Percentiles rank a stretch among this genome's conserved stretches.
Conservation (phyloP, 1,140 invertebrate species). For the Grapholita molesta region DNA sequence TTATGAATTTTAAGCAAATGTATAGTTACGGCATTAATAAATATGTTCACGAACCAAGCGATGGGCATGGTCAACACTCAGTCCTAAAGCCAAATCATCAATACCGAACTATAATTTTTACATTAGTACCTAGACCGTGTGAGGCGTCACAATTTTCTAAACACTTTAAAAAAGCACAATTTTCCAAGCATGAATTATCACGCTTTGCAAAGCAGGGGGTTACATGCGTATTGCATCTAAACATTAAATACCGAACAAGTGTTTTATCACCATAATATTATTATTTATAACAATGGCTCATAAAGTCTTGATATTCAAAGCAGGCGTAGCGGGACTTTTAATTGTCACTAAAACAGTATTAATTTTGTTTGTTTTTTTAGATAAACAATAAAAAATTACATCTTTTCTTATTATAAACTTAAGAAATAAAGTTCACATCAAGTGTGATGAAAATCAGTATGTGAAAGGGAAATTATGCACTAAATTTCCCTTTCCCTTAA, state of each 20-base stretch:
- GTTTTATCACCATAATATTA: slow-evolving; percentile 2
- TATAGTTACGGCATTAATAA: slow-evolving; percentile 46
- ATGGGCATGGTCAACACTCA: slow-evolving; percentile 66
- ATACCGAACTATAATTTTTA: slow-evolving; percentile 49
- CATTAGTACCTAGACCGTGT: slow-evolving; percentile 63
- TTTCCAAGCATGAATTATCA: slow-evolving; percentile 65
- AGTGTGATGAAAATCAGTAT: too few species aligned
- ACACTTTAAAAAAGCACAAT: slow-evolving; percentile 51
- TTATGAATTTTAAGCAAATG: slow-evolving; percentile 42
- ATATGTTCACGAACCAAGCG: slow-evolving; percentile 46
- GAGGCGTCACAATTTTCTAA: slow-evolving; percentile 53
- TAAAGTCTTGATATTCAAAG: too few species aligned
- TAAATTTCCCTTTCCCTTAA: too few species aligned
- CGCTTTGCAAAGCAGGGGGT: slow-evolving; percentile 71
- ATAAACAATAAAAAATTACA: too few species aligned
- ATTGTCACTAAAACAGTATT: too few species aligned
- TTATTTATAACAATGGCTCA: too few species aligned
- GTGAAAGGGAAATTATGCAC: too few species aligned
- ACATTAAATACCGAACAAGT: background rate
- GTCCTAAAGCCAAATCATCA: slow-evolving; percentile 48
- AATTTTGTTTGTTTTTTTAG: too few species aligned
- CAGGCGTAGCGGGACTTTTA: too few species aligned
- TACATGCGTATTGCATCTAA: slow-evolving; percentile 45
- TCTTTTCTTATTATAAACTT: background rate
- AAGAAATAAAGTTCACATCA: too few species aligned